phyloP scores from a whole-genome alignment of 1,140 invertebrate species.

The Hermatobates lingyangjiaoensis region DNA sequence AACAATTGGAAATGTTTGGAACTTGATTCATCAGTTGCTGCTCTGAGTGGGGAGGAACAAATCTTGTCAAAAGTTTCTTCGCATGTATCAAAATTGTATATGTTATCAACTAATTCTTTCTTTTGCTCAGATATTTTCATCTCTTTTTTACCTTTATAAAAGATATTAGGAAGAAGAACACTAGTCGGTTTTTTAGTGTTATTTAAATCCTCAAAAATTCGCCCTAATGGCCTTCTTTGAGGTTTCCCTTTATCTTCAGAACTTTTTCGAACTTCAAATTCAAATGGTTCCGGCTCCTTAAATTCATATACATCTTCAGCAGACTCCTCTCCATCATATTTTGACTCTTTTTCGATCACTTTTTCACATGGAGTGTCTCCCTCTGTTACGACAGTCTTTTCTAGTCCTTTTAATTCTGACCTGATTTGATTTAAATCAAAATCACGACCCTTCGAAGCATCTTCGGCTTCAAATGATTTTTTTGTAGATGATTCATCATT shows the following conservation, averaged over 20 bases:
- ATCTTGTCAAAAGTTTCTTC: constrained; percentile 12
- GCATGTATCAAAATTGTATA: constrained; percentile 8
- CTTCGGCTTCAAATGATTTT: not conserved
- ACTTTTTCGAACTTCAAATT: constrained; percentile 11
- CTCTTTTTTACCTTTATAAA: not conserved
- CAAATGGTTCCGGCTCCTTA: constrained; percentile 35
- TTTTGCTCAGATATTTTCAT: not conserved
- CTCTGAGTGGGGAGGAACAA: constrained; percentile 6
- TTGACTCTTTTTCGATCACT: not conserved
- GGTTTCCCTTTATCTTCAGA: constrained; percentile 8
- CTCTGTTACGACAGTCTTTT: constrained; percentile 33
- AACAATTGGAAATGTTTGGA: constrained; percentile 1
- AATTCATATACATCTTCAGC: constrained; percentile 66
- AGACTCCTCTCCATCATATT: constrained; percentile 7
- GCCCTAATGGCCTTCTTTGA: not conserved
- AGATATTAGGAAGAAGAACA: not conserved
- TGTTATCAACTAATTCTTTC: not conserved
- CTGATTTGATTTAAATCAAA: constrained; percentile 68
- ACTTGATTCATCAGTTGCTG: not conserved
- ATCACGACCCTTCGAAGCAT: constrained; percentile 39
- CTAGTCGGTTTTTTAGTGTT: not conserved
- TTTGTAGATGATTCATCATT: not conserved
- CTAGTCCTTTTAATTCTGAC: constrained; percentile 61
- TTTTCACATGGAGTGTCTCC: constrained; percentile 17
- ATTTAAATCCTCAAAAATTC: constrained; percentile 2